Evolutionary conservation across 1,140 invertebrate genomes (phyloP).

Genomic region (Drosophila insularis): DNA sequence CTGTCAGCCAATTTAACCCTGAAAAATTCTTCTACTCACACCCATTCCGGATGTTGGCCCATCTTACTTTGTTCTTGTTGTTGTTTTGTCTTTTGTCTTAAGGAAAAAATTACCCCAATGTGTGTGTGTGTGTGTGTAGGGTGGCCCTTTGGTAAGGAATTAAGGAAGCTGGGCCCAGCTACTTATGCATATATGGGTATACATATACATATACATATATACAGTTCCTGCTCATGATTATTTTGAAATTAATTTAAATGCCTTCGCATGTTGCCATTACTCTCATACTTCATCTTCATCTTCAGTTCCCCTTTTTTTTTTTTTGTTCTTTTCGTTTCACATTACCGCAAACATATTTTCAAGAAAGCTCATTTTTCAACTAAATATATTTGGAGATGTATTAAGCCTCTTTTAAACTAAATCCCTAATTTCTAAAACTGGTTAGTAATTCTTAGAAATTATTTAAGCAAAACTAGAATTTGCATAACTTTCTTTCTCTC

Average conservation of each 20-base stretch:
- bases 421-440: too few relatives aligned
- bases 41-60: conserved; percentile 33
- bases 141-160: not conserved
- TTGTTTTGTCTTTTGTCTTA: conserved; percentile 7
- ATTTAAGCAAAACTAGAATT: too few relatives aligned
- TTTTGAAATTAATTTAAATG: conserved; percentile 78
- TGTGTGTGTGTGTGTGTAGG: not conserved
- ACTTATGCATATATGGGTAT: not conserved
- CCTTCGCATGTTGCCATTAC: conserved; percentile 17
- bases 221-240: conserved; percentile 63
- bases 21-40: conserved; percentile 29
- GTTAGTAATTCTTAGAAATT: too few relatives aligned
- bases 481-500: too few relatives aligned
- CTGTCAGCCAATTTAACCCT: conserved; percentile 75
- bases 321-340: not conserved
- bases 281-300: not conserved
- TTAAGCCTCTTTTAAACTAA: not conserved
- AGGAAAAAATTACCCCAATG: not conserved
- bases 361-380: conserved; percentile 2
- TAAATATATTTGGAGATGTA: not conserved
- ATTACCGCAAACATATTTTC: not conserved
- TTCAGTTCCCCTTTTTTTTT: not conserved
- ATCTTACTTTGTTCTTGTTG: too few relatives aligned
- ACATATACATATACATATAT: conserved; percentile 20
- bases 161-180: not conserved